phyloP scores from a whole-genome alignment of 1,140 invertebrate species.

The Aleiodes sp. region DNA sequence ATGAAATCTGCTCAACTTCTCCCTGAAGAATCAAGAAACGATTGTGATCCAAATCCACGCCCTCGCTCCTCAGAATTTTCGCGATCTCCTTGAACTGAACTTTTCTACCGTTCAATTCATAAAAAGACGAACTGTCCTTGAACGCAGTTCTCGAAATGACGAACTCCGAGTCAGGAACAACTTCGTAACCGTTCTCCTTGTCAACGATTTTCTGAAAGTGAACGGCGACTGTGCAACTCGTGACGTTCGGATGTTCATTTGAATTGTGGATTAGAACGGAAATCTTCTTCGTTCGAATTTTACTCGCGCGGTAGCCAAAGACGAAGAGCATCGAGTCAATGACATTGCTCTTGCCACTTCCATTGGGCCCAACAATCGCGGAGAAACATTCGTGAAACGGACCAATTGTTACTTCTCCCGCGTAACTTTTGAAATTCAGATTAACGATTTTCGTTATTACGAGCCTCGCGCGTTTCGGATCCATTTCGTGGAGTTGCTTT shows the following conservation, averaged over 20 bases:
- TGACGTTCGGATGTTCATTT: slow-evolving; percentile 80
- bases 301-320: slow-evolving; percentile 95
- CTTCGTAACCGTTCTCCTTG: slow-evolving; percentile 68
- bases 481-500: slow-evolving; percentile 73
- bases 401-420: slow-evolving; percentile 79
- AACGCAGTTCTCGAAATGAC: slow-evolving; percentile 75
- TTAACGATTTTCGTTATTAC: slow-evolving; percentile 93
- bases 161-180: slow-evolving; percentile 77
- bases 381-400: slow-evolving; percentile 95
- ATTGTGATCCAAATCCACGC: slow-evolving; percentile 97
- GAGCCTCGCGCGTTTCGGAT: slow-evolving; percentile 42
- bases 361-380: slow-evolving; percentile 97
- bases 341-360: slow-evolving; percentile 99
- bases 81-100: slow-evolving; percentile 91
- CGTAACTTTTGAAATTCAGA: slow-evolving; percentile 98
- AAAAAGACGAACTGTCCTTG: slow-evolving; percentile 83
- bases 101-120: slow-evolving; percentile 81
- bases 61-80: slow-evolving; percentile 78
- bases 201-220: slow-evolving; percentile 93
- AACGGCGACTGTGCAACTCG: slow-evolving; percentile 87
- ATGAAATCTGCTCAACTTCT: slow-evolving; percentile 98
- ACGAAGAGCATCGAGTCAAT: slow-evolving; percentile 99
- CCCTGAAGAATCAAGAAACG: slow-evolving; percentile 98
- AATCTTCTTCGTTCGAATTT: slow-evolving; percentile 96
- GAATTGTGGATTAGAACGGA: slow-evolving; percentile 95